Conservation (phyloP, 2,797 vertebrate genomes). For the Parambassis ranga region DNA sequence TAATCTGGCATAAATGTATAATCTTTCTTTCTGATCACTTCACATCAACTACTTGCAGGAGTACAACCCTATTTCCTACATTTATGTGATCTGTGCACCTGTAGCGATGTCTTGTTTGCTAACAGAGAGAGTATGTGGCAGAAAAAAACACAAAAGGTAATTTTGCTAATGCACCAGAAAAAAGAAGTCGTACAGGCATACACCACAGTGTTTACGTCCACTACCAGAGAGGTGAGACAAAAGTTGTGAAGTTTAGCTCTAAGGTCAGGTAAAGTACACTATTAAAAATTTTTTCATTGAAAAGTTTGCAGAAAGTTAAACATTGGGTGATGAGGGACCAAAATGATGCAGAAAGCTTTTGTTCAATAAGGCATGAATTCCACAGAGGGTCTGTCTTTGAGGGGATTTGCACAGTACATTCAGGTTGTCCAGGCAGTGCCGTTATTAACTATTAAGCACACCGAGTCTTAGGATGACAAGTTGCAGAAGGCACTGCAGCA, state of each 20-base stretch:
- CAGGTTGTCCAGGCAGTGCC: slow-evolving; percentile 22
- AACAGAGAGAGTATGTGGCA: too few relatives aligned
- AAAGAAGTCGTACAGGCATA: neutral
- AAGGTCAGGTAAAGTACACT: too few relatives aligned
- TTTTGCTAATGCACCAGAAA: neutral
- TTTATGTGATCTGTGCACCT: too few relatives aligned
- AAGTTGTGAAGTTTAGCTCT: too few relatives aligned
- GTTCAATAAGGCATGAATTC: slow-evolving; percentile 37
- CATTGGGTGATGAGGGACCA: neutral
- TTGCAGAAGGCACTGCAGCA: slow-evolving; percentile 19
- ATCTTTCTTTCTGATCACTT: too few relatives aligned
- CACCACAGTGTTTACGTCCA: too few relatives aligned
- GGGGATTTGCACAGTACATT: slow-evolving; percentile 1
- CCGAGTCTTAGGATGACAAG: slow-evolving; percentile 10
- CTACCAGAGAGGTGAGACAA: too few relatives aligned
- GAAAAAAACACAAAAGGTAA: neutral
- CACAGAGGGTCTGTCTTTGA: slow-evolving; percentile 8
- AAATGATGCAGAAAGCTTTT: slow-evolving; percentile 6
- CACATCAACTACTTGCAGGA: too few relatives aligned
- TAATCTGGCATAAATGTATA: too few relatives aligned
- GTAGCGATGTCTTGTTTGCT: too few relatives aligned
- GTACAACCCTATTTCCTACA: too few relatives aligned
- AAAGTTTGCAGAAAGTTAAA: slow-evolving; percentile 1
- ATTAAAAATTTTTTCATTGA: too few relatives aligned
- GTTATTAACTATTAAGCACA: slow-evolving; percentile 47